phyloP scores from a whole-genome alignment of 2,797 vertebrate species.

The Trichosurus vulpecula region DNA sequence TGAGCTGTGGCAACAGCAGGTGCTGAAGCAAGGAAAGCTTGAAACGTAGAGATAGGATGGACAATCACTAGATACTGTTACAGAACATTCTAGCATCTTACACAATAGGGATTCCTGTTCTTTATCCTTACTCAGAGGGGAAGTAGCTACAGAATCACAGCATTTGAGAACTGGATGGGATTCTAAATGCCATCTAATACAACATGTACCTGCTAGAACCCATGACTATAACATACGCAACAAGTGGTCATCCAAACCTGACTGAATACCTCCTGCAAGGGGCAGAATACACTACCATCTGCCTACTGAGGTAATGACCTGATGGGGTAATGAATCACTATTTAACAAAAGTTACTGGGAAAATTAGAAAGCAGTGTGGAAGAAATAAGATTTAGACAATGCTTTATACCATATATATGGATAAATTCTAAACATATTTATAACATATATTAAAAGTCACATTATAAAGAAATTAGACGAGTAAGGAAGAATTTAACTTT shows the following conservation, averaged over 20 bases:
- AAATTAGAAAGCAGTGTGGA: background rate
- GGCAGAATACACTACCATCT: background rate
- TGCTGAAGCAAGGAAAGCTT: background rate
- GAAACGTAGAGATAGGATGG: background rate
- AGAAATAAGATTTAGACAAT: background rate
- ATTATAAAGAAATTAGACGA: background rate
- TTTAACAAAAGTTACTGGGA: background rate
- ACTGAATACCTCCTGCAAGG: background rate
- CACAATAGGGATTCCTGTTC: slow-evolving; percentile 12
- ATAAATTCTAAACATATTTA: background rate
- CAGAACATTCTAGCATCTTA: slow-evolving; percentile 7
- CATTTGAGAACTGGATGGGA: background rate
- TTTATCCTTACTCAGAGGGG: slow-evolving; percentile 13
- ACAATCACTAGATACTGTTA: slow-evolving; percentile 14
- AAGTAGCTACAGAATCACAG: background rate
- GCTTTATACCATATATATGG: background rate
- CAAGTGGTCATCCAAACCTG: background rate
- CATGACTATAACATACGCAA: background rate
- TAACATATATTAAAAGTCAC: no score
- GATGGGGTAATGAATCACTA: no score
- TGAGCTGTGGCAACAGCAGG: background rate
- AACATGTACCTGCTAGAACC: background rate
- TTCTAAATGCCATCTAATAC: background rate
- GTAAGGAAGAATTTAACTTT: no score
- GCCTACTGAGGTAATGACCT: background rate